phyloP scores from a whole-genome alignment of 2,888 invertebrate species.

The Melanargia galathea region DNA sequence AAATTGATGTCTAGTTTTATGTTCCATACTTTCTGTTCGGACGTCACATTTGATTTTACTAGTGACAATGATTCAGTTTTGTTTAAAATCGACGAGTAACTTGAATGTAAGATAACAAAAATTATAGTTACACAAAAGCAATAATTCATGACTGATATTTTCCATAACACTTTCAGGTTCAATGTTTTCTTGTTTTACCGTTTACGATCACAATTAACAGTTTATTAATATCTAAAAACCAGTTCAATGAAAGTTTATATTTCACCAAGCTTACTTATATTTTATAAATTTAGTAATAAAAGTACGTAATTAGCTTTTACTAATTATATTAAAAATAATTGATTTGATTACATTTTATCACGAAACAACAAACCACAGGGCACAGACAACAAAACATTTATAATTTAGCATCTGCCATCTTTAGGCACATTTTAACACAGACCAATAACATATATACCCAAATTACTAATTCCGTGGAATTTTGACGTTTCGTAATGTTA shows the following conservation, averaged over 20 bases:
- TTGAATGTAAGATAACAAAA: conserved; percentile 64
- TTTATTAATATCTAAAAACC: neutral
- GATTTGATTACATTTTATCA: too few species aligned
- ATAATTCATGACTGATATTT: conserved; percentile 74
- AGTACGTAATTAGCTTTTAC: too few species aligned
- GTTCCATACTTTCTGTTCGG: conserved; percentile 72
- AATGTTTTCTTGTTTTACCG: conserved; percentile 7
- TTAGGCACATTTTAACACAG: too few species aligned
- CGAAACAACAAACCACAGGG: too few species aligned
- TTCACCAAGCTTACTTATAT: neutral
- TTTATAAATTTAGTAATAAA: too few species aligned
- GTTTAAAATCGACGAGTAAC: conserved; percentile 53
- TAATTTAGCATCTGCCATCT: too few species aligned
- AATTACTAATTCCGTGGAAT: too few species aligned
- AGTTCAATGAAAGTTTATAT: neutral
- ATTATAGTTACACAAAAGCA: conserved; percentile 67
- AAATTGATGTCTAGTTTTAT: conserved; percentile 75
- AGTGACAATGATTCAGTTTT: conserved; percentile 57
- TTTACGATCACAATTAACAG: conserved; percentile 22
- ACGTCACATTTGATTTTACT: conserved; percentile 60
- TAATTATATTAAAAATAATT: neutral
- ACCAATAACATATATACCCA: too few species aligned
- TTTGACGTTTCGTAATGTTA: too few species aligned
- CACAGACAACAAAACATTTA: too few species aligned
- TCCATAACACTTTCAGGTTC: conserved; percentile 62